Percentiles rank a stretch among this genome's conserved stretches.
Evolutionary conservation across 2,888 invertebrate species (phyloP).

Genomic region (Theretra japonica): DNA sequence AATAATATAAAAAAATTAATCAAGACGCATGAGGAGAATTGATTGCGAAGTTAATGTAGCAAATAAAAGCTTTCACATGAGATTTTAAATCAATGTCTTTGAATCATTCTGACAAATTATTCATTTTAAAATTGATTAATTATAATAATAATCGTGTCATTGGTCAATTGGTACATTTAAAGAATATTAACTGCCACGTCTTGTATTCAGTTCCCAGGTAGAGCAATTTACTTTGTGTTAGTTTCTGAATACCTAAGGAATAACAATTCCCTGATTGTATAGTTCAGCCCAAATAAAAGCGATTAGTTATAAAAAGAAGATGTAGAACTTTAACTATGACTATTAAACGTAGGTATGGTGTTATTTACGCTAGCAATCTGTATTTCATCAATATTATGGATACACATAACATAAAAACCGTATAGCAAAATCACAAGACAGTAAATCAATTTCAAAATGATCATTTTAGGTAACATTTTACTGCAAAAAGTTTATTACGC

Average conservation of each 20-base stretch:
- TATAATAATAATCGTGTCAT: neutral
- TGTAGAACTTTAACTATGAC: too few species aligned
- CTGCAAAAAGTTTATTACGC: slow-evolving; percentile 9
- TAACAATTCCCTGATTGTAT: too few species aligned
- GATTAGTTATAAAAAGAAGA: too few species aligned
- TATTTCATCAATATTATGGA: neutral
- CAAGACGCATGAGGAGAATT: neutral
- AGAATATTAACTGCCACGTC: too few species aligned
- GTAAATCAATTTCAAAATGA: neutral
- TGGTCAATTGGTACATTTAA: too few species aligned
- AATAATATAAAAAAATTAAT: slow-evolving; percentile 5
- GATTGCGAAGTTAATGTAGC: neutral
- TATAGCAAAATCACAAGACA: neutral
- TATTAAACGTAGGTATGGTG: neutral
- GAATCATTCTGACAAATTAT: slow-evolving; percentile 14
- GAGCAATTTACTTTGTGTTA: too few species aligned
- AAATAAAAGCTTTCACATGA: slow-evolving; percentile 13
- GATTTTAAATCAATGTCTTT: slow-evolving; percentile 4
- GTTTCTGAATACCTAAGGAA: too few species aligned
- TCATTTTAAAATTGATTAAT: neutral
- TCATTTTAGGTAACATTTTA: slow-evolving; percentile 9
- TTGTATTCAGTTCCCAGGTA: too few species aligned
- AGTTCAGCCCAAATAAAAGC: too few species aligned
- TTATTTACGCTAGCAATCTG: neutral
- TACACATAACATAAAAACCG: neutral